phyloP scores from a whole-genome alignment of 2,797 vertebrate genomes.

The Danio tinwini region DNA sequence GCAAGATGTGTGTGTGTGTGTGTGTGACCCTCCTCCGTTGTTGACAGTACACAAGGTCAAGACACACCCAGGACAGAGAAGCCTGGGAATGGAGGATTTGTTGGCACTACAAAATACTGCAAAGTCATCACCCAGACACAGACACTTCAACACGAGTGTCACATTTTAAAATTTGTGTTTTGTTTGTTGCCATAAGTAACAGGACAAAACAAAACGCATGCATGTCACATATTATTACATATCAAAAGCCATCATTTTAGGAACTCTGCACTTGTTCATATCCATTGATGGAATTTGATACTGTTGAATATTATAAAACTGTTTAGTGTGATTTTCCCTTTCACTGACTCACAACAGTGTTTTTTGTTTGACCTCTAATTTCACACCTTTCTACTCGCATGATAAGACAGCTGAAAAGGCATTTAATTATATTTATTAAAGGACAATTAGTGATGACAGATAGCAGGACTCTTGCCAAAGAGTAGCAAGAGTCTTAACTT shows the following conservation, averaged over 20 bases:
- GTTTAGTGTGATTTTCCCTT: slow-evolving; percentile 12
- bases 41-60: slow-evolving; percentile 63
- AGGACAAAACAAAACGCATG: background rate
- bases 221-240: slow-evolving; percentile 1
- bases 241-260: slow-evolving; percentile 9
- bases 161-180: slow-evolving; percentile 8
- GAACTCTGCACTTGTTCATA: background rate
- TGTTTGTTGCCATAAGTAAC: background rate
- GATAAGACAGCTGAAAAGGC: slow-evolving; percentile 7
- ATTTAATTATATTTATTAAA: slow-evolving; percentile 7
- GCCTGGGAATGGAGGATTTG: slow-evolving; percentile 64
- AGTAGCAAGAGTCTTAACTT: slow-evolving; percentile 3
- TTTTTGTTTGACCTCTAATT: slow-evolving; percentile 21
- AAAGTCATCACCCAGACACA: slow-evolving; percentile 58
- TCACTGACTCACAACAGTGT: background rate
- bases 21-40: slow-evolving; percentile 42
- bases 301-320: background rate
- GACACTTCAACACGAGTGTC: slow-evolving; percentile 9
- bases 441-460: slow-evolving; percentile 23
- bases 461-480: slow-evolving; percentile 5
- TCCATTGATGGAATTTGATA: slow-evolving; percentile 2
- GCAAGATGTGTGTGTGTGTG: slow-evolving; percentile 10
- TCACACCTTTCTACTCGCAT: background rate
- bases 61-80: slow-evolving; percentile 60
- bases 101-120: slow-evolving; percentile 64